These are phyloP conservation scores for Parambassis ranga DNA, from an alignment of 2,797 vertebrate species.

Conservation along the genomic window DNA sequence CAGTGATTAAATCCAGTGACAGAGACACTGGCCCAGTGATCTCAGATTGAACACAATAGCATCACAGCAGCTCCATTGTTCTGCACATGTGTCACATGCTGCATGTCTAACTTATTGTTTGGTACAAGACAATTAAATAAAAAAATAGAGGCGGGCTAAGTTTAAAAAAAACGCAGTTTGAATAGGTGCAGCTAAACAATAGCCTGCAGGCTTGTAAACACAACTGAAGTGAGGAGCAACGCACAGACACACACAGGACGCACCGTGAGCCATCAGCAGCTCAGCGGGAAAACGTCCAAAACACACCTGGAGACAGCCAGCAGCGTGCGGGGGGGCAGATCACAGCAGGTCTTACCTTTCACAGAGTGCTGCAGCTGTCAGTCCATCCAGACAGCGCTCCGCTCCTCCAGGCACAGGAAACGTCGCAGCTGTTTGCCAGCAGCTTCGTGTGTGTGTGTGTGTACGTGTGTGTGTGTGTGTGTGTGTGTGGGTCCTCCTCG, in stretches of 20 bases:
- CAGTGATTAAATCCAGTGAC: not conserved
- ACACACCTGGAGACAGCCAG: not conserved
- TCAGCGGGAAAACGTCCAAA: not conserved
- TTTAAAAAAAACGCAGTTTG: not conserved
- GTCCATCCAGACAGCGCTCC: slow-evolving; percentile 25
- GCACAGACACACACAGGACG: not conserved
- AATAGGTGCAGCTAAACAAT: fast-evolving
- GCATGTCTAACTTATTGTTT: not conserved
- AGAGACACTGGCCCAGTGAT: not conserved
- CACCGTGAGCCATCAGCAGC: not conserved
- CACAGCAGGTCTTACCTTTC: slow-evolving; percentile 44
- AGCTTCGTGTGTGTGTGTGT: too few relatives aligned
- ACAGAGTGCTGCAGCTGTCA: slow-evolving; percentile 40
- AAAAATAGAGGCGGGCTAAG: too few relatives aligned
- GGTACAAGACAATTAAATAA: not conserved
- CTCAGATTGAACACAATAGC: slow-evolving; percentile 17
- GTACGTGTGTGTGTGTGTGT: too few relatives aligned
- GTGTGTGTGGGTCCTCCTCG: too few relatives aligned
- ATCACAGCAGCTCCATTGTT: slow-evolving; percentile 43
- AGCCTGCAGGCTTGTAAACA: not conserved
- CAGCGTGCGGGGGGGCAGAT: not conserved
- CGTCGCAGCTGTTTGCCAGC: not conserved
- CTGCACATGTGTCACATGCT: slow-evolving; percentile 16
- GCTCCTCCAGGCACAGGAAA: not conserved
- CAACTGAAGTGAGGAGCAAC: not conserved